A percentile compares a stretch with the other conserved stretches of the same genome.
Evolutionary conservation across 2,797 vertebrate genomes (phyloP).

Genomic region (Furcifer pardalis): DNA sequence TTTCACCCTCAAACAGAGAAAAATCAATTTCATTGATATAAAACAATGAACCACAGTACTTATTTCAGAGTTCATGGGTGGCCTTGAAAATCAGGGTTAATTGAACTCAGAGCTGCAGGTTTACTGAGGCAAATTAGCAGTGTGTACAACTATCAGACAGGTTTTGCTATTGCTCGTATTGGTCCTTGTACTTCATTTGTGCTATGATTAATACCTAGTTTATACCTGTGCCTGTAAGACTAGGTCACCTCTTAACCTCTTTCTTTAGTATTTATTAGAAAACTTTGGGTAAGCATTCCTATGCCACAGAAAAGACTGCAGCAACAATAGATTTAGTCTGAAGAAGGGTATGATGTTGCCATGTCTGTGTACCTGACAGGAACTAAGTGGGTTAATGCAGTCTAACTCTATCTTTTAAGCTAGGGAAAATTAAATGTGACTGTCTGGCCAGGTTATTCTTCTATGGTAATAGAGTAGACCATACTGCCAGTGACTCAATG

Average conservation of each 20-base stretch:
- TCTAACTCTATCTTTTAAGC: constrained; percentile 45
- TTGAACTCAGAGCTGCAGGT: constrained; percentile 77
- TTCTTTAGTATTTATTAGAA: constrained; percentile 64
- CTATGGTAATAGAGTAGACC: no score
- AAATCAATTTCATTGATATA: constrained; percentile 71
- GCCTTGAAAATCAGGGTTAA: constrained; percentile 79
- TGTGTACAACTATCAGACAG: constrained; percentile 68
- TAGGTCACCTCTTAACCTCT: constrained; percentile 43
- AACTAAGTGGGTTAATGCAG: constrained; percentile 40
- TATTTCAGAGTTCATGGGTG: constrained; percentile 77
- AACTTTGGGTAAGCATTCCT: constrained; percentile 57
- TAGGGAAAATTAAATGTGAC: constrained; percentile 32
- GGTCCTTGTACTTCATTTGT: constrained; percentile 70
- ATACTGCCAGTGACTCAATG: no score
- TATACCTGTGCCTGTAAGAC: constrained; percentile 63
- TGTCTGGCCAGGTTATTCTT: no score
- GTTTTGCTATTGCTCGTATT: constrained; percentile 71
- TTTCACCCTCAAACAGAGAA: constrained; percentile 66
- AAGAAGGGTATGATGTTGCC: constrained; percentile 38
- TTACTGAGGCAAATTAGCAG: constrained; percentile 78
- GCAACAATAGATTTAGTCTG: constrained; percentile 45
- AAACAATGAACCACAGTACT: constrained; percentile 68
- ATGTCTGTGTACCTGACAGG: constrained; percentile 49
- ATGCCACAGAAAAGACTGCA: constrained; percentile 62
- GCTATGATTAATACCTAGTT: constrained; percentile 73